Evolutionary conservation across 2,888 invertebrate genomes (phyloP), one percentile per base, ranked within the genome.

Genomic region (Hofmannophila pseudospretella): DNA sequence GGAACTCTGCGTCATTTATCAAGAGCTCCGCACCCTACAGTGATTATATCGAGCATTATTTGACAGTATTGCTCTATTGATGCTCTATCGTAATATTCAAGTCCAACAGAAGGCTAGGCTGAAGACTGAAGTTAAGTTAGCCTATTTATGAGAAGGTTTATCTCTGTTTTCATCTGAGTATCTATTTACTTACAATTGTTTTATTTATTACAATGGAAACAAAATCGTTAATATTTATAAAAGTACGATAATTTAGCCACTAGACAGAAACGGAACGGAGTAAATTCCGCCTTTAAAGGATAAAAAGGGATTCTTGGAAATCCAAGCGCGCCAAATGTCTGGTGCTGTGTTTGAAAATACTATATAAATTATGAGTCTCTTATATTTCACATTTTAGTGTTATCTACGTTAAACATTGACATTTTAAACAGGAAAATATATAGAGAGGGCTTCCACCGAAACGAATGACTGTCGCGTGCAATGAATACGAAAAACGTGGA

Each of bases 1-100:
- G 59, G 58, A 64, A 64, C 67, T 62, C 64, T 44, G 54, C 58
- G 67, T 70, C 69, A 65, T 74, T 73, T 75, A 67, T 78, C 66
- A 67, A 57, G 54, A 56, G 30, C 25, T 33, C 23, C 57, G 42
- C 54, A 51, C 46, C 32, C 25, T 27, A 19, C 20, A 22, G 38
- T 38, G 31, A 45, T 45, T 44, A 49, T 49, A 49, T 49, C 42
- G 34, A 20, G 45, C 42, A 44, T 37, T 42, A 34, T 41, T 44
- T 42, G 38, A 41, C 40, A 41, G 41, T 46, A 45, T 2, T n/a
- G n/a, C n/a, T n/a, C n/a, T n/a, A n/a, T n/a, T n/a, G n/a, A n/a
- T n/a, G n/a, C n/a, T n/a, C n/a, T n/a, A n/a, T n/a, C n/a, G n/a
- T n/a, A n/a, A n/a, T n/a, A n/a, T n/a, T n/a, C n/a, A n/a, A n/a